Base-by-base conservation (phyloP, 2,888 invertebrate genomes). In the Pachymerium ferrugineum region DNA sequence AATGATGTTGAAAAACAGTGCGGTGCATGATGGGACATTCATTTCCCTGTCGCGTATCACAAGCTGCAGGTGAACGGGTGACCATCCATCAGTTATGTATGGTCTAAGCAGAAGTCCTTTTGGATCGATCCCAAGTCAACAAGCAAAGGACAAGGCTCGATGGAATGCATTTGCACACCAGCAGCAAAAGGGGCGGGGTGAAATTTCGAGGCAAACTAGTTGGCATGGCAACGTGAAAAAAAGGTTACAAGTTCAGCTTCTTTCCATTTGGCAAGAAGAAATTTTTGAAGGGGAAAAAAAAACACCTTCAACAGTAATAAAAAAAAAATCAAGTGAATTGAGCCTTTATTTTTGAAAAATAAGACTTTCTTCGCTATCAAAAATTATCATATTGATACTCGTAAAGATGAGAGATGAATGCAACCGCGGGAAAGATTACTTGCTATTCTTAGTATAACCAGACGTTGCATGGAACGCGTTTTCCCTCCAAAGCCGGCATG, bases 121-220 rank as follows among this genome's bases (percentile, higher is more conserved):
- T 62, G 62, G 62, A 62, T 62, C 62, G 62, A 62, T 62, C 62
- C 62, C 62, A 62, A 62, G 62, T 62, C 62, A 62, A 62, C 62
- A 62, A 62, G 62, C 62, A 62, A 12, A 62, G 25, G 62, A 62
- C 62, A 62, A 62, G 62, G 62, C 62, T 62, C 62, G 62, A 62
- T 62, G 62, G 62, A 62, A 62, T 62, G 62, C 62, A 62, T 62
- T 62, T 62, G 62, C 62, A 62, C 62, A 62, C 62, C 22, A 62
- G 62, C 22, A 62, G 6, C 62, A 62, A 62, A 62, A 62, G 62
- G 28, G 62, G 62, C 62, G 62, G 62, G 25, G 25, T 62, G 62
- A 28, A 62, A 62, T 62, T 62, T 62, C 62, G 25, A 62, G 28
- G 25, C 62, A 62, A 62, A 62, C 25, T 62, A 62, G 62, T 62